Conservation (phyloP, 2,888 invertebrate species). For the Rhodophaea formosa region DNA sequence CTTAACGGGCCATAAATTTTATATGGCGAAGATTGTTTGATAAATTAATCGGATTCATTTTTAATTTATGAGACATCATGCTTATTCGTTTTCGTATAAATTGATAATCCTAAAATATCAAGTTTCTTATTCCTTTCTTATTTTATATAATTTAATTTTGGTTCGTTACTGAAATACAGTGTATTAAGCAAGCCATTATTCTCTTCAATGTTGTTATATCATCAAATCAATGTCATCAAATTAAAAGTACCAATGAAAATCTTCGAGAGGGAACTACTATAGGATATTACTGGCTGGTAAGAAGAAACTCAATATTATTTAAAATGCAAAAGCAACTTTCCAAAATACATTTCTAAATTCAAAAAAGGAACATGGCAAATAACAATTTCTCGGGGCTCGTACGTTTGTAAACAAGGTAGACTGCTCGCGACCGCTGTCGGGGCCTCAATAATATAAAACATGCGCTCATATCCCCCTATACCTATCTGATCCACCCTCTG, state of each 20-base stretch:
- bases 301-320: background rate
- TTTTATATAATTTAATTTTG: too few relatives aligned
- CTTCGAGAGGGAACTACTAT: too few relatives aligned
- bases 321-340: background rate
- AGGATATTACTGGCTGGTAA: background rate
- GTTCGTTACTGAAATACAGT: too few relatives aligned
- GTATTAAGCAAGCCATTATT: too few relatives aligned
- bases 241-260: too few relatives aligned
- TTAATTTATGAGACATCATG: background rate
- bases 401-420: slow-evolving; percentile 67
- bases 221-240: too few relatives aligned
- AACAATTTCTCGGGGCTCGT: slow-evolving; percentile 42
- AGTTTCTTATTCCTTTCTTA: too few relatives aligned
- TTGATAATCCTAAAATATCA: too few relatives aligned
- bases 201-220: too few relatives aligned
- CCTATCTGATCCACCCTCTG: slow-evolving; percentile 52
- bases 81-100: too few relatives aligned
- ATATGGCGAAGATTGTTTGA: background rate
- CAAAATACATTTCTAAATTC: background rate
- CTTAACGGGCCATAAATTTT: slow-evolving; percentile 9
- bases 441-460: slow-evolving; percentile 77
- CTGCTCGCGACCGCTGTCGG: slow-evolving; percentile 45
- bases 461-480: slow-evolving; percentile 52
- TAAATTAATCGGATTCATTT: background rate
- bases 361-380: slow-evolving; percentile 22